Conservation (phyloP, 2,797 vertebrate genomes). For the Xiphophorus birchmanni region DNA sequence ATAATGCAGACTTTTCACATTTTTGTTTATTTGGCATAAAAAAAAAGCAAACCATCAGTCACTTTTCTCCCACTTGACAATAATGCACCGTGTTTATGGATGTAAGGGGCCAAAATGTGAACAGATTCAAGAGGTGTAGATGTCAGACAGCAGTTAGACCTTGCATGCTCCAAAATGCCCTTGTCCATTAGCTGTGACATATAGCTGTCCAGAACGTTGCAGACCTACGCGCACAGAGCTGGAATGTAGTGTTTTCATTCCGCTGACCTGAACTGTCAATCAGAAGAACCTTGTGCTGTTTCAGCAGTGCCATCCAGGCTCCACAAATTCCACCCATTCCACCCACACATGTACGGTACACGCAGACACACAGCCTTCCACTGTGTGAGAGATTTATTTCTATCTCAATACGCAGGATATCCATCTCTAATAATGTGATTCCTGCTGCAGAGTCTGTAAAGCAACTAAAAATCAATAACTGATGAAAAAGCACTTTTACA, state of each 20-base stretch:
- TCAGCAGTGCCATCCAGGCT: constrained; percentile 47
- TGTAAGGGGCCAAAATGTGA: background rate
- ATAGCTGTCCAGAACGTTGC: constrained; percentile 7
- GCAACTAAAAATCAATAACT: constrained; percentile 60
- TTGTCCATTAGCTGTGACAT: constrained; percentile 30
- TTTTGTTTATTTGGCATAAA: background rate
- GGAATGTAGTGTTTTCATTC: constrained; percentile 70
- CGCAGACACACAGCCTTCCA: constrained; percentile 9
- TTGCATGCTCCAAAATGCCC: constrained; percentile 35
- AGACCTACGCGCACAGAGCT: background rate
- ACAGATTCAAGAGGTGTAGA: background rate
- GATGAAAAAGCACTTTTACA: constrained; percentile 64
- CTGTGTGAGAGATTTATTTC: constrained; percentile 54
- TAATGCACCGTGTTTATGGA: background rate
- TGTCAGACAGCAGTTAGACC: background rate
- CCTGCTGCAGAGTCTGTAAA: constrained; percentile 56
- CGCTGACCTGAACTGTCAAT: constrained; percentile 56
- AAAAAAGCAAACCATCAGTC: background rate
- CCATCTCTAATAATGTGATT: constrained; percentile 57
- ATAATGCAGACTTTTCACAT: background rate
- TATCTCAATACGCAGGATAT: constrained; percentile 47
- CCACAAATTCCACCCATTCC: constrained; percentile 62
- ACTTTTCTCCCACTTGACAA: background rate
- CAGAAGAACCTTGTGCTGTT: constrained; percentile 47
- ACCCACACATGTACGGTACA: constrained; percentile 23